phyloP scores from a whole-genome alignment of 2,888 invertebrate species.

The Endomychus coccineus region DNA sequence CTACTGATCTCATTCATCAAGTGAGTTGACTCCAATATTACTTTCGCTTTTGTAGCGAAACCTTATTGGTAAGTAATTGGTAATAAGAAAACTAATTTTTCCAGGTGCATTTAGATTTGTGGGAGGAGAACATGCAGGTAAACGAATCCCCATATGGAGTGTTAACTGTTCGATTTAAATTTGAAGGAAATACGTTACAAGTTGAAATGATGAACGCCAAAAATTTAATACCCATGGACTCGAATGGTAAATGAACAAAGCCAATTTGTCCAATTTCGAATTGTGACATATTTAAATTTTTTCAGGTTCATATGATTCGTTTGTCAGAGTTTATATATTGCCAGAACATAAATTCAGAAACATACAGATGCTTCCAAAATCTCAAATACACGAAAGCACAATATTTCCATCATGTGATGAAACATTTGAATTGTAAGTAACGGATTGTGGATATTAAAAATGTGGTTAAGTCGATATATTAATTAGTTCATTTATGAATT shows the following conservation, averaged over 20 bases:
- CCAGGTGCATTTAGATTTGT: slow-evolving; percentile 44
- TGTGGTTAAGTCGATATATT: too few species aligned
- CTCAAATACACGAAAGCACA: slow-evolving; percentile 86
- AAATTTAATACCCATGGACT: slow-evolving; percentile 79
- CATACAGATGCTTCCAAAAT: slow-evolving; percentile 69
- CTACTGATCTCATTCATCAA: slow-evolving; percentile 78
- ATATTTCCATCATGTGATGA: slow-evolving; percentile 93
- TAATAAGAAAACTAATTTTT: too few species aligned
- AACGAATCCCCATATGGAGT: slow-evolving; percentile 62
- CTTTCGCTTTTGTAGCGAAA: too few species aligned
- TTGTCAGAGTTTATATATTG: slow-evolving; percentile 77
- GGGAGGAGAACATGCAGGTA: slow-evolving; percentile 59
- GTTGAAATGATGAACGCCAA: slow-evolving; percentile 86
- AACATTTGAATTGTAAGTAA: slow-evolving; percentile 85
- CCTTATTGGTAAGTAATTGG: too few species aligned
- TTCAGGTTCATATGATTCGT: slow-evolving; percentile 84
- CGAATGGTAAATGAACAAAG: slow-evolving; percentile 59
- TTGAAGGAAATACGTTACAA: slow-evolving; percentile 61
- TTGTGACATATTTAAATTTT: slow-evolving; percentile 24
- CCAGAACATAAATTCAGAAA: slow-evolving; percentile 78
- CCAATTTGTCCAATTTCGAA: background rate
- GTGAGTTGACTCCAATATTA: too few species aligned
- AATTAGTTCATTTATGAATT: too few species aligned
- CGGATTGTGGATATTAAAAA: too few species aligned
- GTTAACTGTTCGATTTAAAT: slow-evolving; percentile 69